A percentile compares a stretch with the other conserved stretches of the same genome.
Conservation (phyloP, 2,888 invertebrate species). For the Lymantria monacha region DNA sequence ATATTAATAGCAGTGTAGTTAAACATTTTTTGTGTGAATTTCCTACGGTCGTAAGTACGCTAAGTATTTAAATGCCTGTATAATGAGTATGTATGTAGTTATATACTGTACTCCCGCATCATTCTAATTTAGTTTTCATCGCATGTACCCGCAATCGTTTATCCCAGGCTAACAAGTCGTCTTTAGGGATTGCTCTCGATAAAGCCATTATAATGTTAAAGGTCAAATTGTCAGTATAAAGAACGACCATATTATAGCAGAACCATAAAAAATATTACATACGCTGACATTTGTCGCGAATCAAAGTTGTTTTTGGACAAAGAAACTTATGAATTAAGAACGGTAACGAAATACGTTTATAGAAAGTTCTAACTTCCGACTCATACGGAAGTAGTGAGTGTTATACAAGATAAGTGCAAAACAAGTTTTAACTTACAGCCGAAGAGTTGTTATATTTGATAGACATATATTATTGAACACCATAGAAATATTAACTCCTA, state of each 20-base stretch:
- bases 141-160: too few species aligned
- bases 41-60: too few species aligned
- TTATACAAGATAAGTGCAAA: slow-evolving; percentile 39
- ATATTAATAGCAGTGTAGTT: too few species aligned
- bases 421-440: slow-evolving; percentile 67
- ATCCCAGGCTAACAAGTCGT: slow-evolving; percentile 33
- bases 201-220: slow-evolving; percentile 48
- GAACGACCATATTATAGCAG: slow-evolving; percentile 51
- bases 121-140: too few species aligned
- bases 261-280: slow-evolving; percentile 38
- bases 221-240: slow-evolving; percentile 55
- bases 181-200: slow-evolving; percentile 46
- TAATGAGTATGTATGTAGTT: too few species aligned
- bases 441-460: slow-evolving; percentile 38
- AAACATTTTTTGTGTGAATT: too few species aligned
- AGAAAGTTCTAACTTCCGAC: slow-evolving; percentile 54
- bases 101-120: too few species aligned
- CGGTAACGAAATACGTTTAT: slow-evolving; percentile 34
- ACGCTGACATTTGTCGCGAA: slow-evolving; percentile 50
- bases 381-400: slow-evolving; percentile 37
- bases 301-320: slow-evolving; percentile 43
- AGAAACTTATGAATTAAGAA: slow-evolving; percentile 32
- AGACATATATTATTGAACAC: slow-evolving; percentile 42
- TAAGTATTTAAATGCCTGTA: too few species aligned
- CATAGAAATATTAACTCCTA: slow-evolving; percentile 48